Base-by-base conservation (phyloP, 2,888 invertebrate species). In the Tiphia femorata region DNA sequence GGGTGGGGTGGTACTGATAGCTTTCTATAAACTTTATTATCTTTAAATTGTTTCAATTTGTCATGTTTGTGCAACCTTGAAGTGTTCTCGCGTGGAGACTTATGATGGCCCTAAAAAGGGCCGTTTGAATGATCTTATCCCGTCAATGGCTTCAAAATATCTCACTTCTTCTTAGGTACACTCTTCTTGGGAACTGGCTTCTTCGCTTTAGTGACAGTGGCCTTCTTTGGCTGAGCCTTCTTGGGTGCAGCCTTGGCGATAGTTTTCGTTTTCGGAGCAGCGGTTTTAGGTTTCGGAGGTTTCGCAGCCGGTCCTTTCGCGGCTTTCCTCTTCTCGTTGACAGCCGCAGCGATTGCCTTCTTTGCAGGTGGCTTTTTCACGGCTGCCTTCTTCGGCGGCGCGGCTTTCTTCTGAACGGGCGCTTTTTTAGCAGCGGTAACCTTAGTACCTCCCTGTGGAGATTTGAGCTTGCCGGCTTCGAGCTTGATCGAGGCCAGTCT, bases 261-360 rank as follows among this genome's bases (percentile, higher is more conserved):
- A 1, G 56, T 25, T 37, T 73, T 84, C 66, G 29, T 10, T 19
- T 81, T 83, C 5, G 84, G 81, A 55, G 81, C 84, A 5, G 84
- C 82, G 1, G 83, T 77, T 56, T 80, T 84, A 0, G 84, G 75
- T 25, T 84, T 84, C 27, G 79, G 50, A 49, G 52, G 51, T 16
- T 73, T 74, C 1, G 63, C 71, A 0, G 73, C 66, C 1, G 64
- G 55, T 20, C 73, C 75, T 46, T 71, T 79, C 4, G 75, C 75
- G 1, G 80, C 71, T 29, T 69, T 70, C n/a, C 44, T 20, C 17
- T 48, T 48, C 12, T 49, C 40, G 33, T 20, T 49, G 38, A 40
- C 48, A 0, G 49, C 21, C 2, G 51, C 40, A 4, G 33, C 7
- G n/a, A n/a, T 72, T 8, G 72, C 70, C 55, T 73, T 80, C 65